Evolutionary conservation across 2,888 invertebrate species (phyloP), one percentile per base, ranked within the genome.

Genomic region (Eueremaeus valkanovi): DNA sequence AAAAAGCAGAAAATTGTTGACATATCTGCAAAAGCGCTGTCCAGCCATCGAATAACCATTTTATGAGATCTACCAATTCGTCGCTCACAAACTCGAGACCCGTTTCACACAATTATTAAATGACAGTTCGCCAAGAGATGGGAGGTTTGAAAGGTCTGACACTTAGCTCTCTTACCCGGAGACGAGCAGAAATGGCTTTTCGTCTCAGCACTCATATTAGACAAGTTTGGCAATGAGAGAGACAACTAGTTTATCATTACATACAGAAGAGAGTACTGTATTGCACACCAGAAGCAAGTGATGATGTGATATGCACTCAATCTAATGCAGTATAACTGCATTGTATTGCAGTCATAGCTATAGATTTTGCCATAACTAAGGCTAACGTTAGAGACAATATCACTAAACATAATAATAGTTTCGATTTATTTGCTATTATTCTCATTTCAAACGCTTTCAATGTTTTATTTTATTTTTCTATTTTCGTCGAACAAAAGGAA

Each of bases 1-100:
- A 45, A 70, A 70, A 21, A 45, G 70, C 70, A 70, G 70, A 70
- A 70, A 70, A 70, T 70, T 70, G 70, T 70, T 70, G 70, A 70
- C 70, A 70, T 70, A 45, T 45, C n/a, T 9, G 66, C 24, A 18
- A 70, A 70, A 70, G 29, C 70, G 18, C 42, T 70, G 70, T 40
- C 70, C 70, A 45, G 42, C 45, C 24, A 45, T 42, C 42, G 13
- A 27, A n/a, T 29, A 70, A 70, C 27, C 70, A 70, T 70, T 70
- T 70, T 33, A 70, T 70, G 70, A 45, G 42, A 70, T 70, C 70
- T 70, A 70, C 40, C 45, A 21, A 70, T 42, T 40, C 45, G 40
- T 70, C 70, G 45, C 70, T 70, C 42, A 70, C n/a, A 40, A 8
- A 36, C n/a, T 29, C 63, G 9, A 66, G 9, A 6, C 18, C 29